Evolutionary conservation across 1,140 invertebrate species (phyloP), one percentile per base, ranked within the genome.

Genomic region (Drosophila pseudoananassae): DNA sequence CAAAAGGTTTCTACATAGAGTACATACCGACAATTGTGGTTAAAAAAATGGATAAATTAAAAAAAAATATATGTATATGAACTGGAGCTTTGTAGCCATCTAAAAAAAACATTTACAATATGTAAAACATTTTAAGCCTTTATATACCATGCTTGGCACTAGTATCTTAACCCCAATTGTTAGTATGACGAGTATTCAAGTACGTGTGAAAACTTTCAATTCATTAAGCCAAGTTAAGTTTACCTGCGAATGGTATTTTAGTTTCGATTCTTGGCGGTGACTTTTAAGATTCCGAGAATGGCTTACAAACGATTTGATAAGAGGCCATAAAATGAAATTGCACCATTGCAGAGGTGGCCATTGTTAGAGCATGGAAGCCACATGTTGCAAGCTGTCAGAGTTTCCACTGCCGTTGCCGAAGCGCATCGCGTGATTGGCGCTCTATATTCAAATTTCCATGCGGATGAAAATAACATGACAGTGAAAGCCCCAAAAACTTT

Each of bases 391-490:
- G 25, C 59, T 64, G 59, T 66, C 63, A 31, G 51, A 64, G 63
- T 25, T 43, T 9, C 29, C 40, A 9, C 9, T 4, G 33, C 33
- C 33, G 57, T 9, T 64, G 31, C 56, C 51, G 4, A 61, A 72
- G 70, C 50, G 69, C 70, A 73, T 73, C 70, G 70, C 70, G 70
- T 73, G 70, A 73, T 73, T 60, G 71, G 56, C 17, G 46, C 33
- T 45, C 46, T 15, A 31, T 50, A 64, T 51, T 51, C 31, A 47
- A 31, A 55, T 66, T 68, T 68, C 29, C 50, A 55, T 70, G 66
- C 50, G 63, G 59, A 61, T 10, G 52, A 73, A 61, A 50, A 46
- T 60, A 72, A 73, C 70, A 73, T 72, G 70, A 73, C 70, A 73
- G 51, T 61, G 57, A 60, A 61, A 71, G 68, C 68, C 70, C 56